Evolutionary conservation across 2,113 vertebrate species (phyloP).

Genomic region (Cricetomys ansorgei): DNA sequence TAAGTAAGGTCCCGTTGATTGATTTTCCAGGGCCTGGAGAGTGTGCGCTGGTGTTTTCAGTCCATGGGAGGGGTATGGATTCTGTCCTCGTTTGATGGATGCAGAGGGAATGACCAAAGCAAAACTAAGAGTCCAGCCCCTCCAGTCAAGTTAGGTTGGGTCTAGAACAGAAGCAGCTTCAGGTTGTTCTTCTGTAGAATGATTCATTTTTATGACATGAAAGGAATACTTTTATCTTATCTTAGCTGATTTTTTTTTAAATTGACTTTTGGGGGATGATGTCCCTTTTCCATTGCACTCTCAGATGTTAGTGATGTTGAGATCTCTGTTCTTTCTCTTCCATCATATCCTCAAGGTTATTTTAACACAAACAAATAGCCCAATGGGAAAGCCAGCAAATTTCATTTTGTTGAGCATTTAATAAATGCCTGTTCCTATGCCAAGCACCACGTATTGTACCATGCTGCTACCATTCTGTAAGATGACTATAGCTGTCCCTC

Average conservation of each 20-base stretch:
- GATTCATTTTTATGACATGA: not conserved
- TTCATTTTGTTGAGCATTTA: conserved; percentile 15
- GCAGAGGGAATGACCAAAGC: conserved; percentile 1
- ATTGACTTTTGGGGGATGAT: not conserved
- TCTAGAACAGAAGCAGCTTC: not conserved
- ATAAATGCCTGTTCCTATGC: not conserved
- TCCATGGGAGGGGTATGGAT: not conserved
- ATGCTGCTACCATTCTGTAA: not conserved
- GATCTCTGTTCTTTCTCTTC: not conserved
- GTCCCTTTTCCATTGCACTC: not conserved
- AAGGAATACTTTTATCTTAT: conserved; percentile 24
- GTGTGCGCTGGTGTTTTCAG: not conserved
- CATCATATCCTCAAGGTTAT: not conserved
- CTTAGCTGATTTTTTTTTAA: not conserved
- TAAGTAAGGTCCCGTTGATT: not conserved
- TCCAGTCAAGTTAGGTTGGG: not conserved
- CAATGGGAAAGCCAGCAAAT: not conserved
- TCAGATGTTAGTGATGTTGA: not conserved
- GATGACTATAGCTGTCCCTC: not conserved
- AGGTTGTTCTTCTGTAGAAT: not conserved
- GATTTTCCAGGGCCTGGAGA: not conserved
- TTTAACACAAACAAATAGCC: not conserved
- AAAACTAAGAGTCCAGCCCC: not conserved
- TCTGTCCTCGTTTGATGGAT: not conserved
- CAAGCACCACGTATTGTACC: not conserved